Base-by-base conservation (phyloP, 2,888 invertebrate genomes). In the Acholoe squamosa region DNA sequence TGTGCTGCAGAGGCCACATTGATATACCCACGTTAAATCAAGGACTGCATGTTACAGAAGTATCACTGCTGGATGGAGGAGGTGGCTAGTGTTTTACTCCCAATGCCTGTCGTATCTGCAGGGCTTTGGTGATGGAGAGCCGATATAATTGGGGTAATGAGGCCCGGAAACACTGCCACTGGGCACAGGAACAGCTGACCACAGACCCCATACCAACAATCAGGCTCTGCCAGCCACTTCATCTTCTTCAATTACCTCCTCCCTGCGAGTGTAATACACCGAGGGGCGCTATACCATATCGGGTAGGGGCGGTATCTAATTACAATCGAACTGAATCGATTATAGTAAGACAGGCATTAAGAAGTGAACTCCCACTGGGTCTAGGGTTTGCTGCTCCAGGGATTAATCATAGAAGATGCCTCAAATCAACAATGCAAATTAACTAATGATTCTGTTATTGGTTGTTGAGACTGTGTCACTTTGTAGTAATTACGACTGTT, bases 291-390 rank as follows among this genome's bases (percentile, higher is more conserved):
- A 71, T 31, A 71, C 14, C 16, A 71, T 31, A 71, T 28, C 25
- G 31, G 28, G 71, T 0, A 28, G 71, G 25, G n/a, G 14, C 25
- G 71, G n/a, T 71, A 71, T 71, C 71, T 71, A 71, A 71, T 71
- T 71, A 71, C 71, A 71, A 71, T 28, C 71, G 28, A 71, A 71
- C 71, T 71, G 71, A 71, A 71, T 71, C 16, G 71, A 71, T 71
- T 71, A 28, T 71, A 16, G 71, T 61, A 61, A 61, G 22, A n/a
- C 61, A 3, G 19, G 19, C 61, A 61, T 5, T 71, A 71, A 28
- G 71, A 25, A 71, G 3, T 71, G 71, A 28, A 14, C 25, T 25
- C 25, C 25, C 71, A 28, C 25, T 25, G 28, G 71, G 28, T 71
- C 71, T 71, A 71, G 19, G 12, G 28, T 71, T 3, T 25, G 61